Conservation (phyloP, 2,113 vertebrate species). For the Upupa epops region DNA sequence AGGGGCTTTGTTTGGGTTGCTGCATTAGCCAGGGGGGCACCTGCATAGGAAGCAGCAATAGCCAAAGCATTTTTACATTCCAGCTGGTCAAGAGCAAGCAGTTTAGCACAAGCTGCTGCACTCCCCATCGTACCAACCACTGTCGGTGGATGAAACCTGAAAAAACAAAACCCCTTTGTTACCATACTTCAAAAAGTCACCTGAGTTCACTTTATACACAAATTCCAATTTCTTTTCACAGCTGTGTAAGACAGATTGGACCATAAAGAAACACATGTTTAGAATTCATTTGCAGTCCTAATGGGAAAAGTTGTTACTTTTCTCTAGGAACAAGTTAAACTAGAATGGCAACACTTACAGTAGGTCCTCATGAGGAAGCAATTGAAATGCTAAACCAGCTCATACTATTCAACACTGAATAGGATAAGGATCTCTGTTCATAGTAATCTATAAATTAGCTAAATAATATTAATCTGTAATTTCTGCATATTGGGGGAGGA, state of each 20-base stretch:
- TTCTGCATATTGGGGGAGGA: not conserved
- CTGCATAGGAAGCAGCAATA: conserved; percentile 88
- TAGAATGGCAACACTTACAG: not conserved
- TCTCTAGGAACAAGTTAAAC: not conserved
- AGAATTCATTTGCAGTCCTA: accelerated
- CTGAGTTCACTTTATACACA: not conserved
- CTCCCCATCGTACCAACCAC: conserved; percentile 93
- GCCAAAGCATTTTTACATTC: conserved; percentile 85
- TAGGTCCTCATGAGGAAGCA: not conserved
- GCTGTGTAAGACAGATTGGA: not conserved
- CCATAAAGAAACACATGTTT: not conserved
- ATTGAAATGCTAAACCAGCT: not conserved
- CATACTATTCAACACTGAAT: not conserved
- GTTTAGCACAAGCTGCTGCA: conserved; percentile 86
- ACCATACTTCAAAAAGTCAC: not conserved
- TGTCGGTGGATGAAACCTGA: conserved; percentile 91
- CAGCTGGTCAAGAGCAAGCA: conserved; percentile 77
- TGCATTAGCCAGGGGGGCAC: conserved; percentile 90
- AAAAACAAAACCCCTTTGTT: not conserved
- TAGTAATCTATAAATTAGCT: not conserved
- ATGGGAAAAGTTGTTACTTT: not conserved
- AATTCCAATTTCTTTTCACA: not conserved
- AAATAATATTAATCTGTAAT: not conserved
- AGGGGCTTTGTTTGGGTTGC: conserved; percentile 94
- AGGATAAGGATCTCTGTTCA: not conserved